Evolutionary conservation across 2,113 vertebrate species (phyloP).

Genomic region (Carettochelys insculpta): DNA sequence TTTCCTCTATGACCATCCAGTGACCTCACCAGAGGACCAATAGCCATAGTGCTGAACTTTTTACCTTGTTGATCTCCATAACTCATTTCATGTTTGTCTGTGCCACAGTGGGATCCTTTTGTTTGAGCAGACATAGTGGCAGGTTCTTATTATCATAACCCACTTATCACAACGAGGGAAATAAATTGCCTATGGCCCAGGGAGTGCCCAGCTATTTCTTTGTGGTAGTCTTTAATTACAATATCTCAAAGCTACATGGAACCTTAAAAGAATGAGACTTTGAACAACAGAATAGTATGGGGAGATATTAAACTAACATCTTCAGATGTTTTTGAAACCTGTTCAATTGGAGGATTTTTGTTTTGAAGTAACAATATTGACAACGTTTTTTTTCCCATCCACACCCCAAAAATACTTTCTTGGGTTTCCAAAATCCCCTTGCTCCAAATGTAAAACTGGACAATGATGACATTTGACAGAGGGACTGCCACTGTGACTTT

Average conservation of each 20-base stretch:
- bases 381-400: neutral
- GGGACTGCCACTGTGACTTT: neutral
- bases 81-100: constrained; percentile 30
- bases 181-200: neutral
- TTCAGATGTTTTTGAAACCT: neutral
- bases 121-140: constrained; percentile 36
- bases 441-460: neutral
- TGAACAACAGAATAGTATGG: neutral
- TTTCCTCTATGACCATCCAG: rapidly evolving
- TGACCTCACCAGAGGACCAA: constrained; percentile 39
- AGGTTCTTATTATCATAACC: constrained; percentile 41
- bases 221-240: neutral
- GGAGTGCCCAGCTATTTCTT: neutral
- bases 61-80: constrained; percentile 56
- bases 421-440: rapidly evolving
- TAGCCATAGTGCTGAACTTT: constrained; percentile 47
- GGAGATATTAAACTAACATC: rapidly evolving
- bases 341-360: neutral
- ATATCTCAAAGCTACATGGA: rapidly evolving
- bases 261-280: neutral
- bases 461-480: neutral
- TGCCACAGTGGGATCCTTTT: constrained; percentile 59
- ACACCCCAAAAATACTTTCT: rapidly evolving
- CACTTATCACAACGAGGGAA: neutral
- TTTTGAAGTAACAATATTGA: neutral